phyloP scores from a whole-genome alignment of 1,140 invertebrate species.

The Colletes latitarsis region DNA sequence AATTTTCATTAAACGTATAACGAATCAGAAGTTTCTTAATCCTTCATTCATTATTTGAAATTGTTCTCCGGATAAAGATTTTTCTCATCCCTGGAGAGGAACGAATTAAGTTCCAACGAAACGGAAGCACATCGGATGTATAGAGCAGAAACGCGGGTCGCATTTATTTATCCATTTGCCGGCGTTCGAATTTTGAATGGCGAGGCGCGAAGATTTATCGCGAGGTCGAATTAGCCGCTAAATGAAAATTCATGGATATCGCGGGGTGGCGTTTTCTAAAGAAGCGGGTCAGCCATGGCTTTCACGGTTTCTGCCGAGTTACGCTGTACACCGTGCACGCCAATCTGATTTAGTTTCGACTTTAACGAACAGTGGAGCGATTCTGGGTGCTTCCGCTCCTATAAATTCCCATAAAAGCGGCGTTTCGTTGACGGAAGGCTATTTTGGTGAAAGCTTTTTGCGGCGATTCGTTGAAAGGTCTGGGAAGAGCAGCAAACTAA shows the following conservation, averaged over 20 bases:
- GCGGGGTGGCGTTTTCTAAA: slow-evolving; percentile 5
- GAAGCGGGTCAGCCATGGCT: slow-evolving; percentile 22
- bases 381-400: background rate
- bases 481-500: background rate
- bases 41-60: too few relatives aligned
- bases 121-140: background rate
- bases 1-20: too few relatives aligned
- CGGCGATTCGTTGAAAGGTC: background rate
- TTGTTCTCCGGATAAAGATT: too few relatives aligned
- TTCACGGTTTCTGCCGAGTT: slow-evolving; percentile 2
- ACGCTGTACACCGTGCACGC: background rate
- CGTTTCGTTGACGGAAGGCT: slow-evolving; percentile 39
- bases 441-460: slow-evolving; percentile 33
- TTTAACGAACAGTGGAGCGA: slow-evolving; percentile 26
- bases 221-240: slow-evolving; percentile 8
- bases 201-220: background rate
- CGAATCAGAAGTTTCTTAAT: too few relatives aligned
- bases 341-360: slow-evolving; percentile 28
- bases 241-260: slow-evolving; percentile 31
- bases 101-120: background rate
- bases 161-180: slow-evolving; percentile 5
- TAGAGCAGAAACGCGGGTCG: background rate
- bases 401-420: slow-evolving; percentile 21
- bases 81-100: too few relatives aligned
- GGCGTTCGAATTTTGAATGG: background rate